Percentiles rank a stretch among this genome's conserved stretches.
Conservation (phyloP, 2,888 invertebrate species). For the Scelioninae gen. 2 region DNA sequence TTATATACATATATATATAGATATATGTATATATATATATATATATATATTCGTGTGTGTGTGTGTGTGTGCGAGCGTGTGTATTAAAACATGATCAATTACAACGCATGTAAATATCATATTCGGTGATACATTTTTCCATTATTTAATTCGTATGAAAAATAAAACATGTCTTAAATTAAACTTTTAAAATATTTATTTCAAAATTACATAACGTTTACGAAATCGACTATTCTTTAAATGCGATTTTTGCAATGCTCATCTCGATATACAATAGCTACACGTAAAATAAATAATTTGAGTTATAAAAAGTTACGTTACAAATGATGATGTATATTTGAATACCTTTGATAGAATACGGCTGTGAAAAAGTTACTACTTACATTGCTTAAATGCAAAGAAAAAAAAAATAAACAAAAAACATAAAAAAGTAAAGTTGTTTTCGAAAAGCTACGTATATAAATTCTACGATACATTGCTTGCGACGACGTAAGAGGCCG, state of each 20-base stretch:
- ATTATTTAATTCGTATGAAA: too few relatives aligned
- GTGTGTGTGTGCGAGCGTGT: too few relatives aligned
- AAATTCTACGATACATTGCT: slow-evolving; percentile 37
- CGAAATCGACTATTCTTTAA: slow-evolving; percentile 46
- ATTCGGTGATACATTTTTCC: too few relatives aligned
- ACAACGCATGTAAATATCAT: too few relatives aligned
- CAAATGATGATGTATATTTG: slow-evolving; percentile 28
- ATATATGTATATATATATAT: too few relatives aligned
- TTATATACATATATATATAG: too few relatives aligned
- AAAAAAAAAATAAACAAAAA: slow-evolving; percentile 19
- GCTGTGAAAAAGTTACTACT: slow-evolving; percentile 42
- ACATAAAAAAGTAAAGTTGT: slow-evolving; percentile 14
- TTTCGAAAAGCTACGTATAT: slow-evolving; percentile 44
- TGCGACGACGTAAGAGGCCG: slow-evolving; percentile 19
- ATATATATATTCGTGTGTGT: too few relatives aligned
- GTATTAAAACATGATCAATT: too few relatives aligned
- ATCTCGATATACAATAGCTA: slow-evolving; percentile 57
- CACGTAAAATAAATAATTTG: slow-evolving; percentile 63
- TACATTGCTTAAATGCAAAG: slow-evolving; percentile 35
- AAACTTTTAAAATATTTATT: slow-evolving; percentile 72
- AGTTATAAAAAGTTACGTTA: slow-evolving; percentile 55
- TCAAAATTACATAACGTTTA: slow-evolving; percentile 66
- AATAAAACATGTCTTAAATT: slow-evolving; percentile 1
- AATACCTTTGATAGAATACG: slow-evolving; percentile 31
- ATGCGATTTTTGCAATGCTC: slow-evolving; percentile 39